Evolutionary conservation across 2,113 vertebrate genomes (phyloP).

Genomic region (Hassar affinis): DNA sequence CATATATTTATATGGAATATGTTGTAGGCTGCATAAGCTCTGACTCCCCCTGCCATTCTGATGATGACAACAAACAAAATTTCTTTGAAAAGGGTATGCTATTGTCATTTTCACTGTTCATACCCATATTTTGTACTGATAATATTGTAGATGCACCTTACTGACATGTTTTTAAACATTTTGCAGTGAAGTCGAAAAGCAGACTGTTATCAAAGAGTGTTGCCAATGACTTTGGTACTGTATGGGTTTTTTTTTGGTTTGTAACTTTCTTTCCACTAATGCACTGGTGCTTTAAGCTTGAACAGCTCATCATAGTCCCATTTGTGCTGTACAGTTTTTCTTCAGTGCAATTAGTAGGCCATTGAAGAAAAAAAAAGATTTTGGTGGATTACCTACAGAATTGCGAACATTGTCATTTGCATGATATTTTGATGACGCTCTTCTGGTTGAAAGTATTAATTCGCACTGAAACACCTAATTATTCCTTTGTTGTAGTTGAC

Average conservation of each 20-base stretch:
- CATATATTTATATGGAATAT: constrained; percentile 41
- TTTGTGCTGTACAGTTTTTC: constrained; percentile 13
- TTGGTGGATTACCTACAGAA: not conserved
- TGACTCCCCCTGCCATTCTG: constrained; percentile 88
- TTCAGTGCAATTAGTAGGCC: not conserved
- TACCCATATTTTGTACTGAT: constrained; percentile 48
- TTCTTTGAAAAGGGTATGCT: constrained; percentile 97
- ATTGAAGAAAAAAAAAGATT: not conserved
- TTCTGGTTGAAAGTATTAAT: constrained; percentile 1
- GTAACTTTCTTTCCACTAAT: constrained; percentile 57
- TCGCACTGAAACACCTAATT: constrained; percentile 7
- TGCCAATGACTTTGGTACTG: constrained; percentile 80
- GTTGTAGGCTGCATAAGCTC: constrained; percentile 76
- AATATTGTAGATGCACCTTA: constrained; percentile 27
- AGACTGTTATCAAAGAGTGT: constrained; percentile 96
- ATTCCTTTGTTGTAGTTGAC: constrained; percentile 9
- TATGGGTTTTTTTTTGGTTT: constrained; percentile 58
- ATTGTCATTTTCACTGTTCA: constrained; percentile 68
- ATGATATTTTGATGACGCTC: constrained; percentile 1
- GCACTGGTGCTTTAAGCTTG: constrained; percentile 24
- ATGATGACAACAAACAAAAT: constrained; percentile 89
- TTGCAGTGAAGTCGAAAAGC: constrained; percentile 95
- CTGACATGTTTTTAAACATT: constrained; percentile 74
- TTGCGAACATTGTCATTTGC: not conserved
- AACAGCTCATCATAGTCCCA: constrained; percentile 41